Evolutionary conservation across 2,888 invertebrate species (phyloP), one percentile per base, ranked within the genome.

Genomic region (Rapana venosa): DNA sequence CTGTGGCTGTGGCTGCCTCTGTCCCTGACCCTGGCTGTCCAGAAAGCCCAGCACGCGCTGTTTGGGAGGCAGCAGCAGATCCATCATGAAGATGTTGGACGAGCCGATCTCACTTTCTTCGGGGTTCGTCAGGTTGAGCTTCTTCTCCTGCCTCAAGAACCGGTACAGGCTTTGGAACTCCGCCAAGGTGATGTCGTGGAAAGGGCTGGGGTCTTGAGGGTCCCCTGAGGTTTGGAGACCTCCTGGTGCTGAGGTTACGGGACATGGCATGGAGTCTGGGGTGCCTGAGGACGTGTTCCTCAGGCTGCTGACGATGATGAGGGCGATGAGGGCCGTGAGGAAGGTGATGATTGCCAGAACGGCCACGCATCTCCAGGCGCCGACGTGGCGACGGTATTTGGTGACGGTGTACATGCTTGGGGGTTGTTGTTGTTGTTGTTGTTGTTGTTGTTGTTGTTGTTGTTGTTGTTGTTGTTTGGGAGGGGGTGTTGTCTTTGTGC

Each of bases 31-130:
- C 0, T 90, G 89, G 4, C 87, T 74, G 88, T 93, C 92, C 61
- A 94, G 88, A 90, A 90, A 91, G 0, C 81, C 47, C 1, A 93
- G 83, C 22, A 93, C 92, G 4, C 92, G 90, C 0, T 66, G 20
- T 86, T 94, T 94, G 2, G 90, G 81, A 13, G 94, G 93, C 13
- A 93, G 85, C 87, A 92, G 87, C 22, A 94, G 66, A 32, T 93
- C 94, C 17, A 93, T 91, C 86, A 90, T 90, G 85, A 92, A 93
- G 20, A 93, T 87, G 81, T 91, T 92, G 56, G 91, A 92, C 15
- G 88, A 70, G 66, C 89, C 88, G n/a, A 92, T 74, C 20, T 17
- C 36, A 0, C 87, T 88, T 6, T 89, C 56, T 0, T 88, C 90
- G 0, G 92, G 90, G 2, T 77, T 77, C 0, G 87, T 83, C 17